These are phyloP conservation scores for Geococcyx californianus DNA, from an alignment of 2,113 vertebrate species.

Conservation along the genomic window DNA sequence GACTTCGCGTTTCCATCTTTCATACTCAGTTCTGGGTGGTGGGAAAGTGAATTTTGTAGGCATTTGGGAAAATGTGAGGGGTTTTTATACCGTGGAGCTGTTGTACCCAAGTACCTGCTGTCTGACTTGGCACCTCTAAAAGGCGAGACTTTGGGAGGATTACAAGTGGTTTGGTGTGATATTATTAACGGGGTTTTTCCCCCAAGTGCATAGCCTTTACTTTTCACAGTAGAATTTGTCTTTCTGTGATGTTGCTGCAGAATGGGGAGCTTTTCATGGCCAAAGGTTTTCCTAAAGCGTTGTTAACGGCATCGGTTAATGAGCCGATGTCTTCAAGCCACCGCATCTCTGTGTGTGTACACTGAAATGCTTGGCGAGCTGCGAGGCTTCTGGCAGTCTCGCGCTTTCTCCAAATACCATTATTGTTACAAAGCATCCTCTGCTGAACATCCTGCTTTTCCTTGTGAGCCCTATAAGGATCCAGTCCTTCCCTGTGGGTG, in stretches of 20 bases:
- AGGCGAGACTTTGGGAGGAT: not conserved
- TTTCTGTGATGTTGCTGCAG: not conserved
- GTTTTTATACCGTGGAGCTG: not conserved
- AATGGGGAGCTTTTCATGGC: not conserved
- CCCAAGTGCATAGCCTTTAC: not conserved
- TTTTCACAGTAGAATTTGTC: not conserved
- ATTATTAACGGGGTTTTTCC: not conserved
- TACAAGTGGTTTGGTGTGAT: not conserved
- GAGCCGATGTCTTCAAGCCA: not conserved
- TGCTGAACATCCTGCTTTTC: constrained; percentile 42
- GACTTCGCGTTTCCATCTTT: not conserved
- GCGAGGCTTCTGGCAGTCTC: constrained; percentile 7
- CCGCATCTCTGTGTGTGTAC: not conserved
- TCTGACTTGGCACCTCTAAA: not conserved
- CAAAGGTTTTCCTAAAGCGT: not conserved
- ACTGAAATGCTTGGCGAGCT: not conserved
- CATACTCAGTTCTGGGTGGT: not conserved
- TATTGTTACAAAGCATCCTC: constrained; percentile 39
- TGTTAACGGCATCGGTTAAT: not conserved
- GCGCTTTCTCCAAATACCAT: constrained; percentile 38
- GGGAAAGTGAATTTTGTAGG: not conserved
- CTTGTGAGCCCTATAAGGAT: constrained; percentile 20
- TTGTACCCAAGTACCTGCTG: not conserved
- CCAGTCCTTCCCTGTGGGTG: constrained; percentile 1
- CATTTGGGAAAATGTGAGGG: not conserved